A percentile compares a stretch with the other conserved stretches of the same genome.
These are phyloP conservation scores for Thyatira batis DNA, from an alignment of 2,888 invertebrate species.

Conservation along the genomic window DNA sequence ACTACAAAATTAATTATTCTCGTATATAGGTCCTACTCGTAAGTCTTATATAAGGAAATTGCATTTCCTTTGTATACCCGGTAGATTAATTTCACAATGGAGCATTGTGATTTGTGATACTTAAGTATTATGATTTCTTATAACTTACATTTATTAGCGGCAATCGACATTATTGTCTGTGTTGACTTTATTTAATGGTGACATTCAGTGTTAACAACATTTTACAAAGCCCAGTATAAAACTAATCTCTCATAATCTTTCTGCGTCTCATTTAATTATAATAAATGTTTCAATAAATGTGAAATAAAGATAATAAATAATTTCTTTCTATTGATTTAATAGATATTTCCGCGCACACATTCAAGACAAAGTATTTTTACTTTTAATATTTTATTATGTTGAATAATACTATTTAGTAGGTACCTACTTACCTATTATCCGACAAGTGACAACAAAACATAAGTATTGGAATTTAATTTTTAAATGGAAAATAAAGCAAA, in stretches of 20 bases:
- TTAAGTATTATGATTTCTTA: background rate
- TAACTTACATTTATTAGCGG: background rate
- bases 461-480: background rate
- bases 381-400: no score
- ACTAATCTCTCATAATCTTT: background rate
- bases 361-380: no score
- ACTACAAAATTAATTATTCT: background rate
- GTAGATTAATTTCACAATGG: background rate
- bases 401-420: no score
- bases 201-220: background rate
- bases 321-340: no score
- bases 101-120: background rate
- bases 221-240: background rate
- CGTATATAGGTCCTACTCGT: no score
- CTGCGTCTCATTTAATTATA: background rate
- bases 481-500: background rate
- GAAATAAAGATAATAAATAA: no score
- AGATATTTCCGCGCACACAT: no score
- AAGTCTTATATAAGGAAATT: background rate
- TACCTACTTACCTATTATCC: no score
- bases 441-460: background rate
- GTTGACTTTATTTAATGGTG: background rate
- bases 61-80: background rate
- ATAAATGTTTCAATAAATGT: no score
- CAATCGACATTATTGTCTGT: slow-evolving; percentile 1